A percentile compares a stretch with the other conserved stretches of the same genome.
Evolutionary conservation across 2,113 vertebrate species (phyloP).

Genomic region (Tringa solitaria): DNA sequence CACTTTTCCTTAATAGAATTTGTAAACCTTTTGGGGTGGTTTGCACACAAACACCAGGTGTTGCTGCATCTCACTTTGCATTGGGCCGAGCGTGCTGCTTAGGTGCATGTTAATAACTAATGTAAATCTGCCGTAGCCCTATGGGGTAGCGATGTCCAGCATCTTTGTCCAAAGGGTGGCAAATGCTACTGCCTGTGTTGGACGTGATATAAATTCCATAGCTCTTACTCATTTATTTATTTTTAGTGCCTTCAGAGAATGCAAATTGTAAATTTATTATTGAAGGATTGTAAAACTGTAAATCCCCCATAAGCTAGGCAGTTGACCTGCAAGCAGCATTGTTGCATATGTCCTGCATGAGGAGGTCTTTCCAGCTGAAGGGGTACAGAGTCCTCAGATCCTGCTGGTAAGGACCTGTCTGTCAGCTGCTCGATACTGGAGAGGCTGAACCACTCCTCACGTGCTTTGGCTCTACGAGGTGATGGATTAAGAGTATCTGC

Average conservation of each 20-base stretch:
- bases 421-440: not conserved
- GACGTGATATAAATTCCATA: not conserved
- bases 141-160: fast-evolving
- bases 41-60: not conserved
- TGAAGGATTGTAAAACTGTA: not conserved
- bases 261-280: not conserved
- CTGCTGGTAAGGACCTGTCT: not conserved
- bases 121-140: not conserved
- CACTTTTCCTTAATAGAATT: not conserved
- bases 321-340: not conserved
- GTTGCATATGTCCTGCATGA: not conserved
- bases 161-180: not conserved
- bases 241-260: not conserved
- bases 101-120: not conserved
- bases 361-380: not conserved
- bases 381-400: not conserved
- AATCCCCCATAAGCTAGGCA: not conserved
- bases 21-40: not conserved
- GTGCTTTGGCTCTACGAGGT: not conserved
- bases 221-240: not conserved
- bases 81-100: not conserved
- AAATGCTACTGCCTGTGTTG: fast-evolving
- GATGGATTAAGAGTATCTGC: not conserved
- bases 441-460: not conserved
- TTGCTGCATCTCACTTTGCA: not conserved